Evolutionary conservation across 2,888 invertebrate genomes (phyloP), one percentile per base, ranked within the genome.

Genomic region (Melanotus villosus): DNA sequence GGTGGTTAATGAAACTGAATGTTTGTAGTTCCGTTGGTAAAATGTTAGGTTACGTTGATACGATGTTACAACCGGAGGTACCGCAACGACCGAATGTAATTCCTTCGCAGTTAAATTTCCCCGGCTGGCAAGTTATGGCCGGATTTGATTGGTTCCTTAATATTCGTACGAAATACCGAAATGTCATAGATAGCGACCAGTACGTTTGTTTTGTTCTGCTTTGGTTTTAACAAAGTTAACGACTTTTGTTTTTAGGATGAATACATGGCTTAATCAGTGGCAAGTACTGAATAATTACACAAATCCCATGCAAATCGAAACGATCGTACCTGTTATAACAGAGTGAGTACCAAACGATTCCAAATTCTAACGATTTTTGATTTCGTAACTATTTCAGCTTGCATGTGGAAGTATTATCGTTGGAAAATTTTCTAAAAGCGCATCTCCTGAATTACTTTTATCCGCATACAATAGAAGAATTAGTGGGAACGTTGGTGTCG

Each of bases 261-360:
- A 86, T 32, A 90, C 91, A 0, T 92, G 92, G 92, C 83, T 92
- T 82, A 92, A 92, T 80, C 87, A 88, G 0, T 92, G 92, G 92
- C 92, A 92, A 81, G 82, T 91, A n/a, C 84, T 87, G 38, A 88
- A 88, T 68, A 87, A 87, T 71, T 90, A 88, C 77, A 90, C 90
- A 0, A 90, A 89, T 76, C 90, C 91, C 2, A 88, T 89, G 89
- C 89, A 90, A 75, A 84, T 91, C 2, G 88, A 90, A 68, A 87
- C 87, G 34, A 85, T 92, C 9, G 80, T 88, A 6, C 85, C 86
- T n/a, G 84, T 85, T 1, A 86, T 90, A 4, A 85, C 86, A 47
- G 86, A 88, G 92, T 92, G 80, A 87, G 89, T 86, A 36, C 16
- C 1, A 12, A 34, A 2, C n/a, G 5, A 16, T 38, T 26, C 7